Evolutionary conservation across 2,797 vertebrate genomes (phyloP).

Genomic region (Intellagama lesueurii): DNA sequence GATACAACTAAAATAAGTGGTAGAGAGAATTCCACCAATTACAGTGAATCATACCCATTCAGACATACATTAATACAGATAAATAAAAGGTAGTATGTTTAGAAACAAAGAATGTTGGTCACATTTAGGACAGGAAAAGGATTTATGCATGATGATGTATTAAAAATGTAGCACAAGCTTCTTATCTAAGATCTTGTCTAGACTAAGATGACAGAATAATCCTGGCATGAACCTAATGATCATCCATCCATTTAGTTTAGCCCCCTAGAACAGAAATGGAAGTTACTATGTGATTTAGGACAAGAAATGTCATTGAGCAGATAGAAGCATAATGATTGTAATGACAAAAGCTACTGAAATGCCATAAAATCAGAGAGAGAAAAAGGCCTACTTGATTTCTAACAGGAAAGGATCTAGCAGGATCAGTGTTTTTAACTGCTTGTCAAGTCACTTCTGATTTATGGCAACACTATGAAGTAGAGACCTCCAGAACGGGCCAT

Average conservation of each 20-base stretch:
- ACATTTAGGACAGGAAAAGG: neutral
- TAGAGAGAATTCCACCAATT: neutral
- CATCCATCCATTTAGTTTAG: neutral
- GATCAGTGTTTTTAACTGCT: no score
- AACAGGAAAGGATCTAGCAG: neutral
- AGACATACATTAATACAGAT: neutral
- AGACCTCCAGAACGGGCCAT: no score
- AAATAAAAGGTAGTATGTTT: neutral
- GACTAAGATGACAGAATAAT: neutral
- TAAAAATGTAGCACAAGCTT: neutral
- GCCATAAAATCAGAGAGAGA: neutral
- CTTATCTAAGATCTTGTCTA: conserved; percentile 1
- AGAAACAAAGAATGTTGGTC: neutral
- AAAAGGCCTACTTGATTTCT: neutral
- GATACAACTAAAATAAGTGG: neutral
- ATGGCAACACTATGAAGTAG: no score
- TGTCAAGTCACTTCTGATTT: no score
- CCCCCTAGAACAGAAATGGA: neutral
- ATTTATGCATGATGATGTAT: neutral
- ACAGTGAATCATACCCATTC: neutral
- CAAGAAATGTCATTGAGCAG: neutral
- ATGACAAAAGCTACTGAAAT: neutral
- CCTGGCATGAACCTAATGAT: neutral
- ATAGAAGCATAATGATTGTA: neutral
- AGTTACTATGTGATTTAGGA: neutral